Base-by-base conservation (phyloP, 2,888 invertebrate species). In the Chorisops tibialis region DNA sequence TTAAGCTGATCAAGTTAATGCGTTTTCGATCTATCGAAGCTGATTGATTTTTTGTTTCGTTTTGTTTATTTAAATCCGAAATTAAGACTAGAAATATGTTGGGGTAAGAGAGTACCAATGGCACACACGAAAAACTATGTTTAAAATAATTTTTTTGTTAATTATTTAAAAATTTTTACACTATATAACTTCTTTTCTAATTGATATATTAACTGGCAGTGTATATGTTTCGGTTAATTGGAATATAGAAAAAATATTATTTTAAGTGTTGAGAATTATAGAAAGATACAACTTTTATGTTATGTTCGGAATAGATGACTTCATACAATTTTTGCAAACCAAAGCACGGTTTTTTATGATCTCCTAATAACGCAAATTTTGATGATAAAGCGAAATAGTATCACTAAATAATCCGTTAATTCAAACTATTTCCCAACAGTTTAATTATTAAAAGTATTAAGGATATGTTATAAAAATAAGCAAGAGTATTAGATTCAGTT, bases 51-150 rank as follows among this genome's bases (percentile, higher is more conserved):
- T 21, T 21, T 22, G 6, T 22, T 48, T 16, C 16, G 24, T 50
- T 50, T 14, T 30, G 7, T n/a, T 47, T 14, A 12, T 47, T 47
- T 16, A 12, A 7, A 7, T 12, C 18, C 18, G 47, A 47, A 16
- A 47, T 9, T 47, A 18, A 47, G 21, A 16, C 38, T 52, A 52
- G 21, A 39, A 38, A 52, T 38, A 37, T 38, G 19, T n/a, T 38
- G 19, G 19, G 38, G 11, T 38, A 6, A 21, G 35, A 37, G 51
- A 52, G 51, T 38, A 52, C 51, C 38, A 52, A 52, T 52, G 51
- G 51, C 51, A 52, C 51, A 52, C 12, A n/a, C n/a, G 9, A 30
- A 30, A 52, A 38, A 19, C 16, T 50, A n/a, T n/a, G n/a, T 51
- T 51, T 16, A 35, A 37, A n/a, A 35, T 51, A 30, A 7, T 30